phyloP scores from a whole-genome alignment of 1,140 invertebrate genomes.

The Drosophila tsacasi region DNA sequence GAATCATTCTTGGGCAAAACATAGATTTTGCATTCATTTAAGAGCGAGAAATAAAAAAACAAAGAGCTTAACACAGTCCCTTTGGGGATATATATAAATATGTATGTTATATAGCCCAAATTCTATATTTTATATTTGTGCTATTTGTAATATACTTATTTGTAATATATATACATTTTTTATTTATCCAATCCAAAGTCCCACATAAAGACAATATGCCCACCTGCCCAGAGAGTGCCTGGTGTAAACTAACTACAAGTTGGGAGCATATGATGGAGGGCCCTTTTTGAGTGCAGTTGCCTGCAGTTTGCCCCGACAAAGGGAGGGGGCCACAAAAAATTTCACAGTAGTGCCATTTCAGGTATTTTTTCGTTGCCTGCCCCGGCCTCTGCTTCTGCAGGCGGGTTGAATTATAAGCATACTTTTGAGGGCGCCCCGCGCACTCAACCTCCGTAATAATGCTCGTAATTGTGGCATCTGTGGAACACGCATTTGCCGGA shows the following conservation, averaged over 20 bases:
- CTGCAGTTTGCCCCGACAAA: conserved; percentile 44
- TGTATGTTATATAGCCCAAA: too few species aligned
- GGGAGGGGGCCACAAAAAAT: conserved; percentile 23
- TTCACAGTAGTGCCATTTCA: conserved; percentile 40
- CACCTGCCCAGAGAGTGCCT: neutral
- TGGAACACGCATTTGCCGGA: conserved; percentile 46
- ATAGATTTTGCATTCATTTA: too few species aligned
- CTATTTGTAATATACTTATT: too few species aligned
- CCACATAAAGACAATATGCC: neutral
- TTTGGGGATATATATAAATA: too few species aligned
- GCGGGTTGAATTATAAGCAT: conserved; percentile 68
- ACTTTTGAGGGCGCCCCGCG: conserved; percentile 55
- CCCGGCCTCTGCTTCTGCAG: conserved; percentile 20
- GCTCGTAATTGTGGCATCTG: conserved; percentile 64
- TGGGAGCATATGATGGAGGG: conserved; percentile 43
- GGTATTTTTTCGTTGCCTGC: conserved; percentile 13
- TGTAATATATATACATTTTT: neutral
- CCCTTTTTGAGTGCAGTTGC: conserved; percentile 47
- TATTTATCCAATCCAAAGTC: neutral
- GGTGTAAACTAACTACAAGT: conserved; percentile 20
- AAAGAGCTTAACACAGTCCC: neutral
- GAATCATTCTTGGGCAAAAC: neutral
- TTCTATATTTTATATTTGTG: too few species aligned
- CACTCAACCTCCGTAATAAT: conserved; percentile 48
- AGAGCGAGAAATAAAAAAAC: neutral